phyloP scores from a whole-genome alignment of 2,888 invertebrate genomes.

The Napeogenes sylphis region DNA sequence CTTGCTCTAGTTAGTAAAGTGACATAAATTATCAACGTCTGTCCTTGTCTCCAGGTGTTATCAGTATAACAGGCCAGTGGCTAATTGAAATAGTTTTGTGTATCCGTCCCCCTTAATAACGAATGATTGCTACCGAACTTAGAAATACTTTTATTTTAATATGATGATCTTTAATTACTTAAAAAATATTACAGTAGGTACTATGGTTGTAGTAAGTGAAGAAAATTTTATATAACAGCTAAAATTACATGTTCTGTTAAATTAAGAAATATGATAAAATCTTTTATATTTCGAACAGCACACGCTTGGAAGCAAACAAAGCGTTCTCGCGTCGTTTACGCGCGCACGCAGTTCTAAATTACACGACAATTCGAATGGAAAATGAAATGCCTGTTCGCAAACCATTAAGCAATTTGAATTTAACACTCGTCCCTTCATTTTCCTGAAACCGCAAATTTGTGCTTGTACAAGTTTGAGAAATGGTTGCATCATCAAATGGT shows the following conservation, averaged over 20 bases:
- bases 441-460: constrained; percentile 68
- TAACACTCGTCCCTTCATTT: constrained; percentile 76
- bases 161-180: no score
- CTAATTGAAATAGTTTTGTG: constrained; percentile 66
- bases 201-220: no score
- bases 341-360: constrained; percentile 67
- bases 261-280: constrained; percentile 11
- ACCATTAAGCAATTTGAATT: constrained; percentile 76
- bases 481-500: constrained; percentile 36
- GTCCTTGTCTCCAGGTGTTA: constrained; percentile 41
- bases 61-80: constrained; percentile 11
- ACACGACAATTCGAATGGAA: constrained; percentile 73
- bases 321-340: constrained; percentile 56
- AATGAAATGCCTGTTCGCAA: constrained; percentile 75
- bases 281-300: constrained; percentile 40
- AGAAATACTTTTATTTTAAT: constrained; percentile 6
- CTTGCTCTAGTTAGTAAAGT: background rate
- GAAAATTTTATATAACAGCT: no score
- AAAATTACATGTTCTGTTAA: no score
- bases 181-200: no score
- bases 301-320: constrained; percentile 52
- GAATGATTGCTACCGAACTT: constrained; percentile 26
- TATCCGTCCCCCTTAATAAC: constrained; percentile 28
- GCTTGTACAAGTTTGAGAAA: constrained; percentile 38
- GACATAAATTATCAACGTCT: background rate